phyloP scores from a whole-genome alignment of 2,113 vertebrate species.

The Alligator mississippiensis region DNA sequence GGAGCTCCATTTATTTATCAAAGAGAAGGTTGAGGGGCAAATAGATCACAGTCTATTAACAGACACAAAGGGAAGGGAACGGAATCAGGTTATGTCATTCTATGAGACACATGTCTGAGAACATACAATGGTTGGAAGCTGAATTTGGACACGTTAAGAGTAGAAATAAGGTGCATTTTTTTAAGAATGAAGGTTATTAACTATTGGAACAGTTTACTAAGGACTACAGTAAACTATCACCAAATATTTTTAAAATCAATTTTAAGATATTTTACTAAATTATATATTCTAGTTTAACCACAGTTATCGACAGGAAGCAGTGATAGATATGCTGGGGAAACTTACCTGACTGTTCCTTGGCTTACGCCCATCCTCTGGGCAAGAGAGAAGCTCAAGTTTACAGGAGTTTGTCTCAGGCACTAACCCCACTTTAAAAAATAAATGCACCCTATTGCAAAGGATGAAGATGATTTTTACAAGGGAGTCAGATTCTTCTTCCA shows the following conservation, averaged over 20 bases:
- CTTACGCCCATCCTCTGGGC: not conserved
- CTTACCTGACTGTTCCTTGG: rapidly evolving
- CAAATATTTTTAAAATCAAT: not conserved
- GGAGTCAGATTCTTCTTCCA: not conserved
- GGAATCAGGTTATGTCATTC: not conserved
- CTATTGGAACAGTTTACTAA: not conserved
- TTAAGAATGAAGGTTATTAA: not conserved
- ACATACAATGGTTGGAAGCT: not conserved
- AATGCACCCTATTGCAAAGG: not conserved
- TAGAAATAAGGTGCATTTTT: not conserved
- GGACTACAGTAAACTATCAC: not conserved
- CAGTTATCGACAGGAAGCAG: not conserved
- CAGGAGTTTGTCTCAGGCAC: not conserved
- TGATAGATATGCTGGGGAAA: not conserved
- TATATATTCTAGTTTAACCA: not conserved
- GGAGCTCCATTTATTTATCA: not conserved
- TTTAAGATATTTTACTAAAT: not conserved
- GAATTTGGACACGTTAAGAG: not conserved
- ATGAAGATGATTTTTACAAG: not conserved
- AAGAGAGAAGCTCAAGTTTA: not conserved
- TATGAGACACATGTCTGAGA: not conserved
- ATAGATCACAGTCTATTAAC: too few species aligned
- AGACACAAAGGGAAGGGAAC: too few species aligned
- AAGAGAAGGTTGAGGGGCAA: not conserved
- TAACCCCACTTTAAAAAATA: not conserved